phyloP scores from a whole-genome alignment of 2,113 vertebrate genomes.

The Ellobius talpinus region DNA sequence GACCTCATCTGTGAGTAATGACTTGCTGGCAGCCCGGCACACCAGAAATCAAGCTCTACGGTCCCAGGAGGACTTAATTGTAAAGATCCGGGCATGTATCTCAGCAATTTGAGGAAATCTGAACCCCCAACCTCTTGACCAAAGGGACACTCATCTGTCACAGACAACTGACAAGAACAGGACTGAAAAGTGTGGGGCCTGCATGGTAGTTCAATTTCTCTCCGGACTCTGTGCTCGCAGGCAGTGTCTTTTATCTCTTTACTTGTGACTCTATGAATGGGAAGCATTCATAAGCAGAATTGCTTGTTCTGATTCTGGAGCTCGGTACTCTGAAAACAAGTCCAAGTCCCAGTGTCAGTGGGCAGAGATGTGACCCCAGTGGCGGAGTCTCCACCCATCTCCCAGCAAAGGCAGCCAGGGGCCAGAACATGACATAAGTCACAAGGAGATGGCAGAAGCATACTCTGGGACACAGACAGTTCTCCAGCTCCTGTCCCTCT shows the following conservation, averaged over 20 bases:
- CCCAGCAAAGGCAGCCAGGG: not conserved
- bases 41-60: not conserved
- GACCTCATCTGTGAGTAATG: not conserved
- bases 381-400: no score
- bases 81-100: not conserved
- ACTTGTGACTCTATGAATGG: no score
- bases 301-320: not conserved
- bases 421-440: not conserved
- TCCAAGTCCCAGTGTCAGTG: not conserved
- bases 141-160: not conserved
- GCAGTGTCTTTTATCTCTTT: not conserved
- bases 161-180: not conserved
- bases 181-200: not conserved
- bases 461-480: not conserved
- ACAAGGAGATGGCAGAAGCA: not conserved
- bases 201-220: not conserved
- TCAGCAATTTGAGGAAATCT: not conserved
- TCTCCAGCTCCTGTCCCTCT: not conserved
- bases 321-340: not conserved
- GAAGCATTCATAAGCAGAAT: not conserved
- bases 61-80: not conserved
- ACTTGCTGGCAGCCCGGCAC: not conserved
- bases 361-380: not conserved
- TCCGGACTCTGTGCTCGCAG: not conserved
- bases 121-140: not conserved